Conservation (phyloP, 2,888 invertebrate species). For the Acanthosepion pharaonis region DNA sequence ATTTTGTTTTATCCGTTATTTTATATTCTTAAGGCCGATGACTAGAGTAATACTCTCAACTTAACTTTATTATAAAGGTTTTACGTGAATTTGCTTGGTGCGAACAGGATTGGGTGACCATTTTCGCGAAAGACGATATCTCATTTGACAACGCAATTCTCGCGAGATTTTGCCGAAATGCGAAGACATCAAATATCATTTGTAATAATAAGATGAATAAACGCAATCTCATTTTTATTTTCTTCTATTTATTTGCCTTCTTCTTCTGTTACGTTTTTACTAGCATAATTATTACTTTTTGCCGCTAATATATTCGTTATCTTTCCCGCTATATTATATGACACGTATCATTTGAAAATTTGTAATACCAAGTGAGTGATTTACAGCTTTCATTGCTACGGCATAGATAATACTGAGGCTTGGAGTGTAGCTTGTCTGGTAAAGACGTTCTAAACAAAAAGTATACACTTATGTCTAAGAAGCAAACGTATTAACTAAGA, state of each 20-base stretch:
- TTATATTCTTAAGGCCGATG: neutral
- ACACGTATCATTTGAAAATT: neutral
- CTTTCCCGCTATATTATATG: neutral
- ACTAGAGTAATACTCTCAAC: neutral
- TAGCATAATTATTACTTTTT: neutral
- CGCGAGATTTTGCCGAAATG: neutral
- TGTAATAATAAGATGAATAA: neutral
- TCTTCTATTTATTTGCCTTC: neutral
- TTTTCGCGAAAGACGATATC: slow-evolving; percentile 33
- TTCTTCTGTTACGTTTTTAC: neutral
- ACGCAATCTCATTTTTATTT: neutral
- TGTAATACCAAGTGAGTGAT: neutral
- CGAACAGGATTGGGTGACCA: neutral
- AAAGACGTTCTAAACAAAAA: neutral
- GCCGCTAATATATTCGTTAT: neutral
- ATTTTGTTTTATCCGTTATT: neutral
- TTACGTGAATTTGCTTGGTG: neutral
- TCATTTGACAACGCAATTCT: neutral
- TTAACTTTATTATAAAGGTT: neutral
- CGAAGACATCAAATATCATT: slow-evolving; percentile 22
- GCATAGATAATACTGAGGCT: neutral
- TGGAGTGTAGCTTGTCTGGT: neutral
- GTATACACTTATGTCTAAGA: neutral
- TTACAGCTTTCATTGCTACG: neutral
- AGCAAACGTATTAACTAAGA: too few species aligned